Conservation (phyloP, 2,113 vertebrate species). For the Ornithorhynchus anatinus region DNA sequence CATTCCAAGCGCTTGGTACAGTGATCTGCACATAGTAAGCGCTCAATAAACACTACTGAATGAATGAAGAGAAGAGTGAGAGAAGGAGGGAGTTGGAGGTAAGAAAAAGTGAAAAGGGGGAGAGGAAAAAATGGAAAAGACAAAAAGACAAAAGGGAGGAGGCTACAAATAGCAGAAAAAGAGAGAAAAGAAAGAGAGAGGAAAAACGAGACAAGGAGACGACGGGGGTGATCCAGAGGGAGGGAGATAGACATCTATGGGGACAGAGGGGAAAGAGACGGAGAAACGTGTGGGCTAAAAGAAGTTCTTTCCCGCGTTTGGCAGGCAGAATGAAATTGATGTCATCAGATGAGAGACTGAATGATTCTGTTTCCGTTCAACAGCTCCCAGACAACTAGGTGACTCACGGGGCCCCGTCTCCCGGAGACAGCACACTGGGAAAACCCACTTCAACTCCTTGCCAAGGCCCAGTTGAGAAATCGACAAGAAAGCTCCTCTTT, state of each 20-base stretch:
- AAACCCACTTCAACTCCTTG: not conserved
- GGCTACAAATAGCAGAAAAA: not conserved
- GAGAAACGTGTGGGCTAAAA: accelerated
- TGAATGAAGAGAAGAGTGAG: not conserved
- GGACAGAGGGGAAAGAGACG: no score
- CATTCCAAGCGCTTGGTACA: no score
- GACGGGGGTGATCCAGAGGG: accelerated
- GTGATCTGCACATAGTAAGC: no score
- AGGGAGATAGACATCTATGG: not conserved
- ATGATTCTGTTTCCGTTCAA: not conserved
- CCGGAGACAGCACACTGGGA: not conserved
- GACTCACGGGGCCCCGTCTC: no score
- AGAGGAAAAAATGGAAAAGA: not conserved
- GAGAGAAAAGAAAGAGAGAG: not conserved
- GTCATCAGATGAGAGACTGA: not conserved
- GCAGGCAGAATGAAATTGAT: not conserved
- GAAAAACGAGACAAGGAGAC: not conserved
- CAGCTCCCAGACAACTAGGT: not conserved
- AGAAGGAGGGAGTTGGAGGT: not conserved
- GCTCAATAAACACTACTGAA: not conserved
- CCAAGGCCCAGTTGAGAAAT: not conserved
- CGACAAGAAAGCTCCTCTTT: not conserved
- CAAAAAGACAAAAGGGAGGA: not conserved
- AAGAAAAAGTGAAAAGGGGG: not conserved
- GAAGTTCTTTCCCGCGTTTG: not conserved